Conservation (phyloP, 1,140 invertebrate genomes). For the Oryctes rhinoceros region DNA sequence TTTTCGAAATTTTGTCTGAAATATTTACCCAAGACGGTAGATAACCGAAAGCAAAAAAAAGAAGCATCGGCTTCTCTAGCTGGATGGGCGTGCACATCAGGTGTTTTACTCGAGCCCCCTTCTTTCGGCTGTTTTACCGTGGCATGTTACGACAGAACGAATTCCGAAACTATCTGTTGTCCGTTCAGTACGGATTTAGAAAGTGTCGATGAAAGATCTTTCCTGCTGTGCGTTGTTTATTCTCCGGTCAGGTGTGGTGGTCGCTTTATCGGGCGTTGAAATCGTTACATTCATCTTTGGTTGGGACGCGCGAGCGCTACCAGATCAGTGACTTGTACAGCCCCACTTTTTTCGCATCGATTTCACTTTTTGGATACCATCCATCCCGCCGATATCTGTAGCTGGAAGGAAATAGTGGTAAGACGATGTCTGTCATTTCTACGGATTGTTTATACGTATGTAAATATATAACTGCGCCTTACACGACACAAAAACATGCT, state of each 20-base stretch:
- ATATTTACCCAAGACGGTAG: background rate
- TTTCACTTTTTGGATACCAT: background rate
- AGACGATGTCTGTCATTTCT: background rate
- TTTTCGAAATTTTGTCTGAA: background rate
- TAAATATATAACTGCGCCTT: background rate
- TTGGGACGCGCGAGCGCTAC: background rate
- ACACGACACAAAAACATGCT: background rate
- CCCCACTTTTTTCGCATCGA: background rate
- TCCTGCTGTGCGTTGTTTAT: background rate
- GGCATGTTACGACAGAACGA: background rate
- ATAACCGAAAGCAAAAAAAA: background rate
- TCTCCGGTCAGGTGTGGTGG: background rate
- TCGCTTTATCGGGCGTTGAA: constrained; percentile 8
- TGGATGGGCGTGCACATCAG: background rate
- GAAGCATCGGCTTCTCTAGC: background rate
- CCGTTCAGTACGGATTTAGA: constrained; percentile 4
- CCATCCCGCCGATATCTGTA: background rate
- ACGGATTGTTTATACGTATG: background rate
- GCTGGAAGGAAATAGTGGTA: background rate
- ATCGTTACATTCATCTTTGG: background rate
- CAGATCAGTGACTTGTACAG: background rate
- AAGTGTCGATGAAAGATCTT: constrained; percentile 4
- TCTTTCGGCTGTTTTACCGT: background rate
- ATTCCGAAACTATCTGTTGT: background rate
- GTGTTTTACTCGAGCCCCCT: constrained; percentile 13